Evolutionary conservation across 2,888 invertebrate species (phyloP).

Genomic region (Micropterix aruncella): DNA sequence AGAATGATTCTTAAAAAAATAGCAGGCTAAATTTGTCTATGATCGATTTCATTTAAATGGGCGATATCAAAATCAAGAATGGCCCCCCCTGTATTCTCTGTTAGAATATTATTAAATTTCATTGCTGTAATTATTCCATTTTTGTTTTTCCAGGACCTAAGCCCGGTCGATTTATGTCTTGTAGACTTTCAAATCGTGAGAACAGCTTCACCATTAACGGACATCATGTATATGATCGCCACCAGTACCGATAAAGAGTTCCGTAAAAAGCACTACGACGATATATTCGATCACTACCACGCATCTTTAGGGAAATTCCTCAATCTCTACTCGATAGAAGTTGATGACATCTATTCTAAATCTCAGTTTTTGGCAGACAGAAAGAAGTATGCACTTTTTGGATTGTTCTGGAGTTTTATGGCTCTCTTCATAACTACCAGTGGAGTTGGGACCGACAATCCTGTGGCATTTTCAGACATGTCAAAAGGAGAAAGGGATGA

Average conservation of each 20-base stretch:
- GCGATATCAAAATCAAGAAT: no score
- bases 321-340: neutral
- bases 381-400: neutral
- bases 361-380: neutral
- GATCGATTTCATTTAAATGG: no score
- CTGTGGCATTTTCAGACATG: no score
- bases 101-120: no score
- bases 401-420: neutral
- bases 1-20: no score
- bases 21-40: no score
- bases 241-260: neutral
- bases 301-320: neutral
- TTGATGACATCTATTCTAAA: neutral
- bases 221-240: neutral
- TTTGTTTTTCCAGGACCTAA: no score
- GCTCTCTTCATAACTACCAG: neutral
- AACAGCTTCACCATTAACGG: neutral
- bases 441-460: no score
- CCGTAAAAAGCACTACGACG: neutral
- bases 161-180: neutral
- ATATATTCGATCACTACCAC: neutral
- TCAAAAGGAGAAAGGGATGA: no score
- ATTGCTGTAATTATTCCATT: no score
- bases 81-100: no score
- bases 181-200: neutral